phyloP scores from a whole-genome alignment of 2,113 vertebrate genomes.

The Azemiops feae region DNA sequence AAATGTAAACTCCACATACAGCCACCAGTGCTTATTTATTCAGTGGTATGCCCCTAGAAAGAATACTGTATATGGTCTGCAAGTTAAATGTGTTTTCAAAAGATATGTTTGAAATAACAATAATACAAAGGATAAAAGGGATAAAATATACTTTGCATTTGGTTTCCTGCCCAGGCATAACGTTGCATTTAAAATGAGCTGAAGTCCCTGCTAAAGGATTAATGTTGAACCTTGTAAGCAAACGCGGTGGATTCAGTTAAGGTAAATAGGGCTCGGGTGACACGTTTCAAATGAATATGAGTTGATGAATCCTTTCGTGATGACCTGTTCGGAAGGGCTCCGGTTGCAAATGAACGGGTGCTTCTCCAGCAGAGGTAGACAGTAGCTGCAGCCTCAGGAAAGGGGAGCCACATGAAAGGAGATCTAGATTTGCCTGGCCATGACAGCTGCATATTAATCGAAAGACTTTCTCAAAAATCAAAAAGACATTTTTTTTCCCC shows the following conservation, averaged over 20 bases:
- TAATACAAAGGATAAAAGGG: slow-evolving; percentile 31
- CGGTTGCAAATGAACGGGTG: slow-evolving; percentile 51
- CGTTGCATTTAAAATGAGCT: not conserved
- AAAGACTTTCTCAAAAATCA: slow-evolving; percentile 98
- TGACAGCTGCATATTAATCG: slow-evolving; percentile 99
- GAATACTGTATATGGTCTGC: slow-evolving; percentile 50
- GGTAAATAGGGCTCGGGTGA: slow-evolving; percentile 45
- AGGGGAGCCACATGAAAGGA: slow-evolving; percentile 87
- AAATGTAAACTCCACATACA: slow-evolving; percentile 30
- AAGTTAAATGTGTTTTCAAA: slow-evolving; percentile 61
- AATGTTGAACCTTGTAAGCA: slow-evolving; percentile 37
- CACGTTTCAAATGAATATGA: slow-evolving; percentile 49
- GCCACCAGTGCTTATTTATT: slow-evolving; percentile 47
- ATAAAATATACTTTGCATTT: not conserved
- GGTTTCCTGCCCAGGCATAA: not conserved
- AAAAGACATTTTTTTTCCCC: slow-evolving; percentile 85
- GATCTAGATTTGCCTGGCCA: slow-evolving; percentile 88
- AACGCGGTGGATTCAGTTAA: slow-evolving; percentile 38
- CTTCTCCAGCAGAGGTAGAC: slow-evolving; percentile 65
- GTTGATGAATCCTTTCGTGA: slow-evolving; percentile 43
- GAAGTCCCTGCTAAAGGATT: fast-evolving
- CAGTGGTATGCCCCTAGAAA: slow-evolving; percentile 47
- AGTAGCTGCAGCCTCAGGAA: slow-evolving; percentile 82
- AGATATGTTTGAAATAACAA: not conserved
- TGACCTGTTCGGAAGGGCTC: slow-evolving; percentile 56